Evolutionary conservation across 2,888 invertebrate species (phyloP), one percentile per base, ranked within the genome.

Genomic region (Drosophila peninsularis): DNA sequence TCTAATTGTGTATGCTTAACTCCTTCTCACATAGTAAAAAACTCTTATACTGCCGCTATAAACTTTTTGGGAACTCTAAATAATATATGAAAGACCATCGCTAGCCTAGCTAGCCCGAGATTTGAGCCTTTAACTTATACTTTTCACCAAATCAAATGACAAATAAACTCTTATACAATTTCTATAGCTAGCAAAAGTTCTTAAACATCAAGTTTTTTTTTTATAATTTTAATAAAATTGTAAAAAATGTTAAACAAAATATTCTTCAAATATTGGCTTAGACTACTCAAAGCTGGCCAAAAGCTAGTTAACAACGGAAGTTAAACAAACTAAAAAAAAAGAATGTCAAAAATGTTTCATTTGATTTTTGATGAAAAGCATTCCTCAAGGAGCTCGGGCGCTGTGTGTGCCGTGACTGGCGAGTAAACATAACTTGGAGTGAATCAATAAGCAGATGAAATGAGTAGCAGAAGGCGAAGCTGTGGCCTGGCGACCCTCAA

Each of bases 391-490:
- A 54, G 13, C 30, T 19, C 17, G 14, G 37, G 0, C 13, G 6
- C 24, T 21, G 24, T 37, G 62, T 50, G 39, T 17, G n/a, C n/a
- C n/a, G 50, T 55, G 52, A 42, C 41, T 39, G 32, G 34, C 47
- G 60, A 44, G 75, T 41, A 62, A 64, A 53, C 47, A 70, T 30
- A 21, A 49, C 37, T 37, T 39, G 27, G 19, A 37, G 72, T 39
- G 53, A 88, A 82, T 81, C 82, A 88, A 88, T 84, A 85, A 30
- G 17, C 24, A 44, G 14, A 14, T n/a, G 24, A 37, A 37, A 37
- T 37, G 14, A 41, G 41, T 3, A 4, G 3, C 68, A 73, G 49
- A 36, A 1, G 36, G 5, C 3, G 39, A 73, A 70, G 49, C 45
- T 17, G 32, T 17, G 62, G 58, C 39, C 34, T 19, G 45, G 49